Evolutionary conservation across 2,797 vertebrate genomes (phyloP), one percentile per base, ranked within the genome.

Genomic region (Chloroceryle inda): DNA sequence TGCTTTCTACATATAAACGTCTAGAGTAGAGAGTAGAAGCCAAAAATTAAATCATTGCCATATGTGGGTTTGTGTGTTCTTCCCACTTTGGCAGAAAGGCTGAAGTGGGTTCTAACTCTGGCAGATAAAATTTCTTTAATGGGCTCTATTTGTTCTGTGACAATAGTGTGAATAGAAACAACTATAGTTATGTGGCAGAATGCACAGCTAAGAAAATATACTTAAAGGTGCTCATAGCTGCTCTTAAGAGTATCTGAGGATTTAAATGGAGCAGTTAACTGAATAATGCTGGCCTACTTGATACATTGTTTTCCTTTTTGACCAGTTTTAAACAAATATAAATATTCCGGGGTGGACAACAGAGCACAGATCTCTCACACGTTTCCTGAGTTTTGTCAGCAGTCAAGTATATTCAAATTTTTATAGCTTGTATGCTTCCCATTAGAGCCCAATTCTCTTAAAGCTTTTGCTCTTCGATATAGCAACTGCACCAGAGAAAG

Each of bases 1-100:
- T 64, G 4, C 14, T 59, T 91, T 81, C 72, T 81, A 68, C 82
- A 91, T 94, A 85, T 85, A 85, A 89, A 93, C 42, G 8, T 1
- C 14, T 81, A 11, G 47, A 11, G 47, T 86, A 77, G 18, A 69
- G 20, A 90, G 42, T 21, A 91, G 38, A 93, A 93, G 56, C 47
- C 68, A 90, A 91, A 88, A 95, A 64, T 44, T 0, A 79, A 55
- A 85, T 89, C 52, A 56, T 27, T 77, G 37, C 20, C 73, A 88
- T 53, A 83, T 69, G 59, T 42, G 24, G 7, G 7, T 45, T 75
- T 93, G 4, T 66, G 42, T 64, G 37, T 53, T 79, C 31, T 52
- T 69, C 33, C 42, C 33, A 75, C 15, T 86, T 88, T 82, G 56
- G 68, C 27, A 88, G 42, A 82, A 88, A 76, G 47, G 4, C 31